phyloP scores from a whole-genome alignment of 2,113 vertebrate species.

The Macaca nemestrina region DNA sequence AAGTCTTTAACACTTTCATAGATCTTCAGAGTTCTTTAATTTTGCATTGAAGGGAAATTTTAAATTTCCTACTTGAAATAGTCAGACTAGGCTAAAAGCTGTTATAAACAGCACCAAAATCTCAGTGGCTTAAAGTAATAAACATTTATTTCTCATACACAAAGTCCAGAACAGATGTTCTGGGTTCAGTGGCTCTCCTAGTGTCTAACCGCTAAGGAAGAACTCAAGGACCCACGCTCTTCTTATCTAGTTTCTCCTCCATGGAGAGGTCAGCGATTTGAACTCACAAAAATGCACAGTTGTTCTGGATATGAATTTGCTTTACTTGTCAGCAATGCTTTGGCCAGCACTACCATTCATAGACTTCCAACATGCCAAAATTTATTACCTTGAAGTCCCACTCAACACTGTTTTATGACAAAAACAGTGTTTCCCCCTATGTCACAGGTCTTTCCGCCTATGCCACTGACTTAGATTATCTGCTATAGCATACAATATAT shows the following conservation, averaged over 20 bases:
- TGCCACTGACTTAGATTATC: not conserved
- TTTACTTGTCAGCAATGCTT: not conserved
- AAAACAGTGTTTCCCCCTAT: not conserved
- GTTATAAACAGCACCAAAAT: not conserved
- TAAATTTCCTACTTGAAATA: not conserved
- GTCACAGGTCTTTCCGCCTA: not conserved
- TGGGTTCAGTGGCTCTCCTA: not conserved
- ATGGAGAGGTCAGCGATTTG: not conserved
- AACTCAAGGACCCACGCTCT: not conserved
- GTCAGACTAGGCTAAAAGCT: not conserved
- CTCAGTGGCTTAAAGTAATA: not conserved
- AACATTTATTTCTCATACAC: not conserved
- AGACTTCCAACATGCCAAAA: not conserved
- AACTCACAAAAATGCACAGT: not conserved
- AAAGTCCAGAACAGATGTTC: not conserved
- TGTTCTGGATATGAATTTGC: not conserved
- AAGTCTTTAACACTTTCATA: not conserved
- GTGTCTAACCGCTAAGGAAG: not conserved
- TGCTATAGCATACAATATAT: not conserved
- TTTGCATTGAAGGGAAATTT: not conserved
- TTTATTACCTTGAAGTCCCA: not conserved
- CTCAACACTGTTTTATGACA: not conserved
- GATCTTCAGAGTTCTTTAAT: not conserved
- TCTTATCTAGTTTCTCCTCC: not conserved
- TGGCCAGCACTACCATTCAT: not conserved